These are phyloP conservation scores for Melieria crassipennis DNA, from an alignment of 2,888 invertebrate species.

Conservation along the genomic window DNA sequence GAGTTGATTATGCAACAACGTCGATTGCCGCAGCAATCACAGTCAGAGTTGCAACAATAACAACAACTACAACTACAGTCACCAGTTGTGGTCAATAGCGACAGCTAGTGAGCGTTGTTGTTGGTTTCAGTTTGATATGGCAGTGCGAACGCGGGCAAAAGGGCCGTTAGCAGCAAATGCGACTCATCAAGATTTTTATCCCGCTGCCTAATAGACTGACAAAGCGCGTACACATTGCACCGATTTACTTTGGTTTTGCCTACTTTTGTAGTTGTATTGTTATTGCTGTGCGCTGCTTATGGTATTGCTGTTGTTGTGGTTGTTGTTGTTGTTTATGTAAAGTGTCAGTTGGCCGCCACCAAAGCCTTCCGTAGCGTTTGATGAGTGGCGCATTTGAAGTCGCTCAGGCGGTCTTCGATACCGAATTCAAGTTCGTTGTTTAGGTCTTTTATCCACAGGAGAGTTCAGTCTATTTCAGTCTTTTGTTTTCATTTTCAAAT, in stretches of 20 bases:
- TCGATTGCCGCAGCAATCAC: too few relatives aligned
- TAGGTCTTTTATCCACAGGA: too few relatives aligned
- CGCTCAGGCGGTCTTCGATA: too few relatives aligned
- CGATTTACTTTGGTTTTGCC: constrained; percentile 15
- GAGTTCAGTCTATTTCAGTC: too few relatives aligned
- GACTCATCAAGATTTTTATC: constrained; percentile 34
- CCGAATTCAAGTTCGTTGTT: too few relatives aligned
- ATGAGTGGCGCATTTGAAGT: too few relatives aligned
- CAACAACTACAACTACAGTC: neutral
- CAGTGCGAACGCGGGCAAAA: neutral
- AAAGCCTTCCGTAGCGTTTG: too few relatives aligned
- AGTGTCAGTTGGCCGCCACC: neutral
- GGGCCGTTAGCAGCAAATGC: neutral
- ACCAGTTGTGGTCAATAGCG: constrained; percentile 7
- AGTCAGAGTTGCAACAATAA: too few relatives aligned
- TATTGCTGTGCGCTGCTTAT: neutral
- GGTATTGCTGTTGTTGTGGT: neutral
- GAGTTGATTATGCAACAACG: too few relatives aligned
- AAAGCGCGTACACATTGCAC: neutral
- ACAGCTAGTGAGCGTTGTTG: neutral
- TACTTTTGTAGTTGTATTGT: neutral
- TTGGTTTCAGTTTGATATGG: neutral
- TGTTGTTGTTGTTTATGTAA: neutral
- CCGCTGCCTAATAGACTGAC: constrained; percentile 32
- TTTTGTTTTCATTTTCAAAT: too few relatives aligned